phyloP scores from a whole-genome alignment of 1,140 invertebrate species.

The Drosophila nigrodunni region DNA sequence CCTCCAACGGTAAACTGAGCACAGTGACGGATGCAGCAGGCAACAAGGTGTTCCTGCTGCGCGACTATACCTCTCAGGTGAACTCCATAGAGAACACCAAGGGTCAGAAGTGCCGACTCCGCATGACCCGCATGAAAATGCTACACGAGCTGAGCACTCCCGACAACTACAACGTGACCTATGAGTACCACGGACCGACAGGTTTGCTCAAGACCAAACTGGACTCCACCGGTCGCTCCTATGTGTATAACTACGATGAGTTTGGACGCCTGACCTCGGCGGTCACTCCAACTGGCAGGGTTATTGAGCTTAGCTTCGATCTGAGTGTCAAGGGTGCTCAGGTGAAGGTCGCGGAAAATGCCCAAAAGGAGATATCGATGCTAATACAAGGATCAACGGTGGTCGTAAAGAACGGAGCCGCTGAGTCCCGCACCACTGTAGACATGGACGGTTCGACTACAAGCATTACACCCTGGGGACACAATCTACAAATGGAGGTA shows the following conservation, averaged over 20 bases:
- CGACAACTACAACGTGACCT: constrained; percentile 96
- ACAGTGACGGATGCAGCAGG: constrained; percentile 96
- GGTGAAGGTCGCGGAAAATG: constrained; percentile 93
- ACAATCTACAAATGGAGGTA: constrained; percentile 93
- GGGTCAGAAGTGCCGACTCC: constrained; percentile 95
- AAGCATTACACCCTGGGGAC: constrained; percentile 92
- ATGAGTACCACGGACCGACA: constrained; percentile 95
- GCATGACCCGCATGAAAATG: constrained; percentile 95
- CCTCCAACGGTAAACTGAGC: constrained; percentile 96
- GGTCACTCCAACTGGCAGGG: constrained; percentile 96
- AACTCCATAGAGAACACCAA: constrained; percentile 98
- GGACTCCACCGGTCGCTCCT: constrained; percentile 95
- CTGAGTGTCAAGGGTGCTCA: constrained; percentile 94
- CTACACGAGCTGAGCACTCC: constrained; percentile 94
- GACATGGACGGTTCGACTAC: constrained; percentile 93
- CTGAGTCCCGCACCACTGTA: constrained; percentile 91
- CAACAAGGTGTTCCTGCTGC: constrained; percentile 95
- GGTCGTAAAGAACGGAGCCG: constrained; percentile 91
- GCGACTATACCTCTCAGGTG: constrained; percentile 95
- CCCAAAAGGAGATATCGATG: constrained; percentile 92
- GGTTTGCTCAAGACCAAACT: constrained; percentile 95
- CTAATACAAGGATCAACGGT: constrained; percentile 95
- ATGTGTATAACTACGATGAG: constrained; percentile 97
- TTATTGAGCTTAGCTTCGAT: constrained; percentile 94
- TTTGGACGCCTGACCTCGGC: constrained; percentile 95